These are phyloP conservation scores for Menura novaehollandiae DNA, from an alignment of 2,113 vertebrate genomes.

Conservation along the genomic window DNA sequence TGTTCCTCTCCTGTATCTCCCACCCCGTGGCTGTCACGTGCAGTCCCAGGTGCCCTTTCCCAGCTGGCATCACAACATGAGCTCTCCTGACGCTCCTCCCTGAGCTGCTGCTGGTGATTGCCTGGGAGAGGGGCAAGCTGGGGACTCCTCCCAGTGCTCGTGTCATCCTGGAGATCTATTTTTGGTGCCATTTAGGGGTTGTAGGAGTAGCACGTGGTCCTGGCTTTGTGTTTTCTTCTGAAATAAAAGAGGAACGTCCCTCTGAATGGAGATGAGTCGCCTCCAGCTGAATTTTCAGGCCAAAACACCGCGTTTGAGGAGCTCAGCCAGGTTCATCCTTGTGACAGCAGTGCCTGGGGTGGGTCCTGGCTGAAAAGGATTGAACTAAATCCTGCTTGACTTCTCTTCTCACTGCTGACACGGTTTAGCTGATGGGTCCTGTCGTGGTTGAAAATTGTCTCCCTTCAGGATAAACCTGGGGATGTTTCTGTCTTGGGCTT, in stretches of 20 bases:
- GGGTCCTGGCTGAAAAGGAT: neutral
- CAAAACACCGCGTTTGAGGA: neutral
- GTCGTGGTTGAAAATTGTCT: neutral
- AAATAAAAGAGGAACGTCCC: neutral
- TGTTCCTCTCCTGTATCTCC: neutral
- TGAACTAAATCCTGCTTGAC: neutral
- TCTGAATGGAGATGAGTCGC: neutral
- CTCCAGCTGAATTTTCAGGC: neutral
- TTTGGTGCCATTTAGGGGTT: neutral
- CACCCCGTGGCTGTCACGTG: accelerated
- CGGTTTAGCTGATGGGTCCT: neutral
- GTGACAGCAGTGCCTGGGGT: neutral
- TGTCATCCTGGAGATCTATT: neutral
- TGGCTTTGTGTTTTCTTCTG: neutral
- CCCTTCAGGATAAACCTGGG: neutral
- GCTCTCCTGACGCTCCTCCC: neutral
- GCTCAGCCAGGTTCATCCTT: neutral
- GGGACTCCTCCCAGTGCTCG: neutral
- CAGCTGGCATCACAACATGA: neutral
- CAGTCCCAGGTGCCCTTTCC: neutral
- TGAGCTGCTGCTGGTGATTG: neutral
- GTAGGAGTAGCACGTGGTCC: neutral
- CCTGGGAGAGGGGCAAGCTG: accelerated
- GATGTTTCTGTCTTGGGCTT: neutral
- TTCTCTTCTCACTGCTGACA: neutral